phyloP scores from a whole-genome alignment of 2,888 invertebrate species.

The Drosophila phalerata region DNA sequence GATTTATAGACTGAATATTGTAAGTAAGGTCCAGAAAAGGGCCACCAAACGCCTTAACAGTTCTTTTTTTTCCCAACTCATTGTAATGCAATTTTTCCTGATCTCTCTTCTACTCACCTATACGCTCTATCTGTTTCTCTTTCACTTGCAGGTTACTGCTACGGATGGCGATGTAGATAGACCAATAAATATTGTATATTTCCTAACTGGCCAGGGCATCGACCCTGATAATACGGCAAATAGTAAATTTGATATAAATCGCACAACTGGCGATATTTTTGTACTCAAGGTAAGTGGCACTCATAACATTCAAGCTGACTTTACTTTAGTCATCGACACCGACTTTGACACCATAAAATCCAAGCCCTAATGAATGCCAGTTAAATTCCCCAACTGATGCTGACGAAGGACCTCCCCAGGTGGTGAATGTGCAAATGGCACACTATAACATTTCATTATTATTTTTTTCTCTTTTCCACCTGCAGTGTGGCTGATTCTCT shows the following conservation, averaged over 20 bases:
- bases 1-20: conserved; percentile 77
- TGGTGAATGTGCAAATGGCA: conserved; percentile 44
- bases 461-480: conserved; percentile 10
- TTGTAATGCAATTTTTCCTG: conserved; percentile 48
- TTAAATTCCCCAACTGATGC: conserved; percentile 44
- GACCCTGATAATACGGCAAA: conserved; percentile 97
- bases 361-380: conserved; percentile 47
- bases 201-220: conserved; percentile 98
- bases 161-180: conserved; percentile 99
- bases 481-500: conserved; percentile 27
- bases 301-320: conserved; percentile 37
- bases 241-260: conserved; percentile 98
- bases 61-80: conserved; percentile 20
- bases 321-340: conserved; percentile 5
- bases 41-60: conserved; percentile 53
- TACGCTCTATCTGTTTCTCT: conserved; percentile 14
- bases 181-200: conserved; percentile 97
- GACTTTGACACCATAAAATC: conserved; percentile 31
- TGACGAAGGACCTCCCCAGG: conserved; percentile 18
- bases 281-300: conserved; percentile 93
- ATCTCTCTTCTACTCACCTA: conserved; percentile 11
- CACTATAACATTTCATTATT: conserved; percentile 47
- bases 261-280: conserved; percentile 97
- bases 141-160: conserved; percentile 92
- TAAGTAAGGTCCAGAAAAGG: conserved; percentile 61